These are phyloP conservation scores for Drosophila buzzatii DNA, from an alignment of 2,888 invertebrate genomes.

Conservation along the genomic window DNA sequence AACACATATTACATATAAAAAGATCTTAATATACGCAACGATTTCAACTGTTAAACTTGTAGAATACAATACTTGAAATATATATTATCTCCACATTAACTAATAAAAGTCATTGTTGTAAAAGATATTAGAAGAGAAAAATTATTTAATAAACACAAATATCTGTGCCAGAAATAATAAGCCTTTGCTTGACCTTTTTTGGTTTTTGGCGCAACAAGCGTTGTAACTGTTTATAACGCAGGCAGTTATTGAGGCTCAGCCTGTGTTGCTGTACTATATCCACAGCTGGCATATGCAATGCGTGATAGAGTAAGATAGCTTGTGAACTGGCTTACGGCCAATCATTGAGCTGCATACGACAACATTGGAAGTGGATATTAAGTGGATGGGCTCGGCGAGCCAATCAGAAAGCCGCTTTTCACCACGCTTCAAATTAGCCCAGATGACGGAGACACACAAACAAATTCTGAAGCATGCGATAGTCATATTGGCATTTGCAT, in stretches of 20 bases:
- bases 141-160: background rate
- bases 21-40: background rate
- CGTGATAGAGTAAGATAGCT: conserved; percentile 11
- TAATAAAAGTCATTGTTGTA: background rate
- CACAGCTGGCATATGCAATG: background rate
- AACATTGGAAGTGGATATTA: conserved; percentile 37
- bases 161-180: conserved; percentile 3
- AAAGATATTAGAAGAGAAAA: background rate
- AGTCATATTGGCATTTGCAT: conserved; percentile 49
- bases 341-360: conserved; percentile 17
- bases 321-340: conserved; percentile 17
- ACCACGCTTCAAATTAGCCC: conserved; percentile 24
- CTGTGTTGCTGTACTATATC: conserved; percentile 13
- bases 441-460: conserved; percentile 10
- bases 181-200: conserved; percentile 8
- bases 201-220: conserved; percentile 17
- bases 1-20: background rate
- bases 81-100: background rate
- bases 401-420: conserved; percentile 45
- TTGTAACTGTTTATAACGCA: background rate
- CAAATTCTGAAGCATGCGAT: conserved; percentile 22
- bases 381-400: conserved; percentile 13
- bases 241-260: background rate
- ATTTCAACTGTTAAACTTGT: background rate
- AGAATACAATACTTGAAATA: background rate